Conservation (phyloP, 2,797 vertebrate species). For the Australoheros facetus region DNA sequence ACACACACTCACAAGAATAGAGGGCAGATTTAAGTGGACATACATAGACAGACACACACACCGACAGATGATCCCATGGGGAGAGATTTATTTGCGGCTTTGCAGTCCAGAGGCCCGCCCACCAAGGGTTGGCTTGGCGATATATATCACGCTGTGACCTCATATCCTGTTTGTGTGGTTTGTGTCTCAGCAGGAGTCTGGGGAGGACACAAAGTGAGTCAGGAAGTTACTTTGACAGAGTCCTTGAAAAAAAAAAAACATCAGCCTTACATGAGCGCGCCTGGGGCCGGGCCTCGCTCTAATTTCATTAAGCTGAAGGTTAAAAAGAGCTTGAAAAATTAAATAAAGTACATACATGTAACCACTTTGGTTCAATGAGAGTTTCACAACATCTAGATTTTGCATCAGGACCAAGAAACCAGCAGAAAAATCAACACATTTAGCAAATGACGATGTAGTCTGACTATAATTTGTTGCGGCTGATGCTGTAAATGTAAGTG, state of each 20-base stretch:
- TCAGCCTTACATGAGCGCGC: not conserved
- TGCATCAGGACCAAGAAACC: no score
- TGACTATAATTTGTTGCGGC: accelerated
- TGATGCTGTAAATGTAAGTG: not conserved
- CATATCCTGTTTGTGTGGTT: conserved; percentile 56
- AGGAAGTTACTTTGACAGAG: conserved; percentile 41
- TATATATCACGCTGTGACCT: conserved; percentile 60
- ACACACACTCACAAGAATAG: not conserved
- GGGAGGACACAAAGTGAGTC: conserved; percentile 10
- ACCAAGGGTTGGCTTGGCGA: conserved; percentile 49
- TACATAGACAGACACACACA: not conserved
- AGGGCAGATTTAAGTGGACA: not conserved
- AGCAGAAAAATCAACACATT: not conserved
- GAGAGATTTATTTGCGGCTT: conserved; percentile 59
- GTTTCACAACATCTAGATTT: not conserved
- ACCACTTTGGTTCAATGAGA: not conserved
- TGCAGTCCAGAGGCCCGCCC: conserved; percentile 41
- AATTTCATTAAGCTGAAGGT: conserved; percentile 28
- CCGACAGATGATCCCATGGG: conserved; percentile 31
- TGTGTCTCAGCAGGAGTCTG: conserved; percentile 36
- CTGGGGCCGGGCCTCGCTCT: conserved; percentile 23
- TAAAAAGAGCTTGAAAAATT: conserved; percentile 23
- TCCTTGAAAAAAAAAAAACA: conserved; percentile 40
- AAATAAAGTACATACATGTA: not conserved
- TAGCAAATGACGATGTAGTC: not conserved